Percentiles rank a stretch among this genome's conserved stretches.
These are phyloP conservation scores for Tetranychus piercei DNA, from an alignment of 2,888 invertebrate genomes.

Conservation along the genomic window DNA sequence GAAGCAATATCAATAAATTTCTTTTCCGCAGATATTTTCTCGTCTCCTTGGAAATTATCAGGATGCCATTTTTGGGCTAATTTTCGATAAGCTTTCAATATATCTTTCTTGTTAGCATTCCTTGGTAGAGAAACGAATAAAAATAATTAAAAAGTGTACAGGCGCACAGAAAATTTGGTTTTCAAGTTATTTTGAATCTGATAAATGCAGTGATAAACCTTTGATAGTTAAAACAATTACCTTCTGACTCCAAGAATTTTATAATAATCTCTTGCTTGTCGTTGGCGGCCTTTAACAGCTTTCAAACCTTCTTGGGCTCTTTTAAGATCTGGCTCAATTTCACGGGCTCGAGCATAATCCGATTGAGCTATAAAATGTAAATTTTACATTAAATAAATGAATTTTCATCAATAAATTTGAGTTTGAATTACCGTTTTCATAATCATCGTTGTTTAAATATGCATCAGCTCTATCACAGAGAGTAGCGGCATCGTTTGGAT, in stretches of 20 bases:
- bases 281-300: constrained; percentile 75
- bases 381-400: too few species aligned
- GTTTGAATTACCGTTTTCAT: constrained; percentile 48
- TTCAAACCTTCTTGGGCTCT: constrained; percentile 73
- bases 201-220: not conserved
- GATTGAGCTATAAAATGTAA: constrained; percentile 47
- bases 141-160: not conserved
- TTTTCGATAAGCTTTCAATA: constrained; percentile 85
- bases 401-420: not conserved
- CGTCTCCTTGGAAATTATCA: constrained; percentile 63
- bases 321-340: constrained; percentile 55
- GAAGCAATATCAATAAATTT: constrained; percentile 96
- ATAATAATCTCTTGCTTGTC: constrained; percentile 86
- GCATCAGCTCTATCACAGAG: constrained; percentile 84
- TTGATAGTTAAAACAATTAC: constrained; percentile 28
- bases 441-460: constrained; percentile 68
- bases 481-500: constrained; percentile 44
- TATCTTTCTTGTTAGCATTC: constrained; percentile 74
- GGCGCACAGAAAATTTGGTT: not conserved
- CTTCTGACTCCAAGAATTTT: constrained; percentile 82
- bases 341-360: constrained; percentile 65
- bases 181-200: not conserved
- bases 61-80: constrained; percentile 98
- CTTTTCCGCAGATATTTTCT: constrained; percentile 83
- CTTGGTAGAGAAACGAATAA: constrained; percentile 27